Evolutionary conservation across 2,113 vertebrate genomes (phyloP).

Genomic region (Bufo gargarizans): DNA sequence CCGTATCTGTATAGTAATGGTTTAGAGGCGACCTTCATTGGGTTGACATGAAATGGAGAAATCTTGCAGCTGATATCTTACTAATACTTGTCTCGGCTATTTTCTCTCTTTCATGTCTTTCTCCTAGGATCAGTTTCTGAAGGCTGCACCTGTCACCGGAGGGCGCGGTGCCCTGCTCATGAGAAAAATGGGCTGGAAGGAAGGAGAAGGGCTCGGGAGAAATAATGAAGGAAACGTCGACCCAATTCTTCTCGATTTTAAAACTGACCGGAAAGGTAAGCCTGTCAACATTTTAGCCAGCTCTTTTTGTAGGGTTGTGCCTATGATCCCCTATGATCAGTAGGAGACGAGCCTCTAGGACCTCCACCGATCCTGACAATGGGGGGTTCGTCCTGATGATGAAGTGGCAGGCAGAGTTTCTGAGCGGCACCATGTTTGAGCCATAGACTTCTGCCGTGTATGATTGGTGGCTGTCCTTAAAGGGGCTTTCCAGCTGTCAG

Average conservation of each 20-base stretch:
- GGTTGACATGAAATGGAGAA: neutral
- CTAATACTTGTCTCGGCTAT: slow-evolving; percentile 69
- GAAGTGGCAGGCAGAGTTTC: too few relatives aligned
- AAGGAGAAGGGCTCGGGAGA: slow-evolving; percentile 93
- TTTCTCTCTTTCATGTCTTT: slow-evolving; percentile 73
- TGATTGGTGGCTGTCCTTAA: too few relatives aligned
- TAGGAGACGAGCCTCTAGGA: too few relatives aligned
- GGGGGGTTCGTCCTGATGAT: too few relatives aligned
- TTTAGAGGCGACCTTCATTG: neutral
- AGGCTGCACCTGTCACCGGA: slow-evolving; percentile 92
- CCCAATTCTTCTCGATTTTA: slow-evolving; percentile 96
- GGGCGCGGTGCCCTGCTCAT: slow-evolving; percentile 96
- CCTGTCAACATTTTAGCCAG: too few relatives aligned
- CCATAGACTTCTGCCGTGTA: too few relatives aligned
- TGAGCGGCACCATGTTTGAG: too few relatives aligned
- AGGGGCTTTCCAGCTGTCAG: too few relatives aligned
- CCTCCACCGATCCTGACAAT: too few relatives aligned
- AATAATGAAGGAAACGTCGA: slow-evolving; percentile 95
- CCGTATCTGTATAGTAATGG: neutral
- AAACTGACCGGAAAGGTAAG: slow-evolving; percentile 94
- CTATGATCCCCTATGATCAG: too few relatives aligned
- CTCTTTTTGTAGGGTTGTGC: too few relatives aligned
- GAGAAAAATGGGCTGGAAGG: slow-evolving; percentile 98
- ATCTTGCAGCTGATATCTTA: neutral
- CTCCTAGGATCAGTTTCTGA: slow-evolving; percentile 96